Evolutionary conservation across 2,888 invertebrate species (phyloP).

Genomic region (Diogma glabrata): DNA sequence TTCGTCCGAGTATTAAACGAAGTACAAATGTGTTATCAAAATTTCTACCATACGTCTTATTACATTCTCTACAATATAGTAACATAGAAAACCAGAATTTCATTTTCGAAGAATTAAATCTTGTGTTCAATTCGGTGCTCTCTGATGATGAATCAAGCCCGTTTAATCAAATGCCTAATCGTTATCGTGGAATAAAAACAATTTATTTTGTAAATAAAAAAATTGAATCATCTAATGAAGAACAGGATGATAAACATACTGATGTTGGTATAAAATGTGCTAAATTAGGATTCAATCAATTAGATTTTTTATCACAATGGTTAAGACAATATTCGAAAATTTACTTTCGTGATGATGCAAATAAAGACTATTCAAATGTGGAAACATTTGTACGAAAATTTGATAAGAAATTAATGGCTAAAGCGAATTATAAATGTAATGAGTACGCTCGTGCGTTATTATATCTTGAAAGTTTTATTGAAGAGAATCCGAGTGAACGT

Average conservation of each 20-base stretch:
- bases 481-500: constrained; percentile 38
- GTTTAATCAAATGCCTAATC: constrained; percentile 1
- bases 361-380: constrained; percentile 19
- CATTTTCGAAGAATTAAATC: constrained; percentile 43
- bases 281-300: constrained; percentile 56
- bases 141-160: constrained; percentile 6
- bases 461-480: constrained; percentile 63
- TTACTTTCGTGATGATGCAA: neutral
- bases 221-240: constrained; percentile 13
- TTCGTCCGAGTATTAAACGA: constrained; percentile 62
- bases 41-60: constrained; percentile 61
- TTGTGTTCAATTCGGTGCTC: constrained; percentile 36
- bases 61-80: constrained; percentile 50
- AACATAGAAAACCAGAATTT: constrained; percentile 32
- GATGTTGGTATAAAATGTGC: constrained; percentile 47
- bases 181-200: neutral
- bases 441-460: constrained; percentile 64
- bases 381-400: constrained; percentile 37
- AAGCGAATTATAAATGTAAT: constrained; percentile 61
- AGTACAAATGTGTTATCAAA: constrained; percentile 59
- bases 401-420: constrained; percentile 54
- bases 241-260: constrained; percentile 19
- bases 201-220: constrained; percentile 10
- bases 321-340: constrained; percentile 31
- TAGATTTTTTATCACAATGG: constrained; percentile 70